These are phyloP conservation scores for Pilophorus perplexus DNA, from an alignment of 2,888 invertebrate species.

Conservation along the genomic window DNA sequence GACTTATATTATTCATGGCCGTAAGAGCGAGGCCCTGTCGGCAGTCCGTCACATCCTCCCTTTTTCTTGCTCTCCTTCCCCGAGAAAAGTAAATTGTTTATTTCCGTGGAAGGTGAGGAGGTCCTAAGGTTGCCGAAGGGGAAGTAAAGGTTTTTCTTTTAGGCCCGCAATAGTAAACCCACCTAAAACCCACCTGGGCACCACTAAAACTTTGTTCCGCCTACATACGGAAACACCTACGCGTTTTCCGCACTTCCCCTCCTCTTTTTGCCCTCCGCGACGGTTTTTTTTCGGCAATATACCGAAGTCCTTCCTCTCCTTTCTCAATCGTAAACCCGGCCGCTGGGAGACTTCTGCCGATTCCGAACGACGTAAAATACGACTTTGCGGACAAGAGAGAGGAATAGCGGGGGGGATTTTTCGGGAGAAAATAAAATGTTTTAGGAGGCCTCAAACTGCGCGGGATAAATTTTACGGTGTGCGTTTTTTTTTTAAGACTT, in stretches of 20 bases:
- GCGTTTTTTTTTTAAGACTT: not conserved
- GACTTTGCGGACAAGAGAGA: constrained; percentile 3
- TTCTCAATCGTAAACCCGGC: constrained; percentile 24
- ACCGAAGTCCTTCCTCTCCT: constrained; percentile 1
- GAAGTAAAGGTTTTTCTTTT: too few species aligned
- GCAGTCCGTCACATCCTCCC: constrained; percentile 28
- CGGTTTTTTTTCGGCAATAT: too few species aligned
- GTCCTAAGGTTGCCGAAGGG: too few species aligned
- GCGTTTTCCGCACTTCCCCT: constrained; percentile 2
- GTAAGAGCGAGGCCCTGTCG: constrained; percentile 44
- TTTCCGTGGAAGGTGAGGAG: constrained; percentile 11
- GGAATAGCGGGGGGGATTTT: too few species aligned
- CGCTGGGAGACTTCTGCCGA: constrained; percentile 19
- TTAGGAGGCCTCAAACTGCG: constrained; percentile 27
- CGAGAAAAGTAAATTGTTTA: constrained; percentile 41
- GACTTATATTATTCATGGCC: constrained; percentile 42
- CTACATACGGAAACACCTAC: constrained; percentile 14
- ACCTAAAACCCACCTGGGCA: constrained; percentile 22
- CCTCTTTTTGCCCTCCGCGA: constrained; percentile 20
- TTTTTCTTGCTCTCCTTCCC: too few species aligned
- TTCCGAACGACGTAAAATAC: constrained; percentile 32
- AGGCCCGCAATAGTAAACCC: constrained; percentile 32
- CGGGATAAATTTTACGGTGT: not conserved
- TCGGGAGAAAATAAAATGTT: constrained; percentile 31
- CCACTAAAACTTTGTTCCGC: constrained; percentile 31